Base-by-base conservation (phyloP, 2,888 invertebrate genomes). In the Agrotis ipsilon region DNA sequence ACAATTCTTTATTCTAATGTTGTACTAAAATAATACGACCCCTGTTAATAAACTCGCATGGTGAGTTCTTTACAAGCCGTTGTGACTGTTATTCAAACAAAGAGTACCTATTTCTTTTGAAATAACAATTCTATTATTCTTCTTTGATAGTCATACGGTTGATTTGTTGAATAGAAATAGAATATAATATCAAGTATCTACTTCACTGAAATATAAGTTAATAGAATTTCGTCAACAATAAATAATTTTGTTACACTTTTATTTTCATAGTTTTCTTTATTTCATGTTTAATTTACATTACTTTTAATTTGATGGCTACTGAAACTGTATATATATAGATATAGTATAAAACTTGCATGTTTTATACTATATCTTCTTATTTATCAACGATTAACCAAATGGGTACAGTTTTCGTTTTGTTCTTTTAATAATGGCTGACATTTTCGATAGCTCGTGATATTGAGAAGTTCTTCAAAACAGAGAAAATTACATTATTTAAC, bases 1-100 rank as follows among this genome's bases (percentile, higher is more conserved):
- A 74, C 16, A 46, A 48, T 58, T 61, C 27, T 46, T 61, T 45
- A 68, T 76, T 51, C 39, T 19, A 52, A 75, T 45, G 51, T 45
- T 48, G 19, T 62, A 75, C 71, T 62, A 75, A 75, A 75, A 77
- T 70, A 70, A 70, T 48, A 75, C 51, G 77, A 43, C 57, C 49
- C 48, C 70, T 43, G 16, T 48, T 62, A 77, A 52, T 51, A 76
- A 16, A 46, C 48, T 61, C 24, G 27, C 45, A 57, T 75, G 55
- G 43, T 16, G 58, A 74, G 46, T 58, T 43, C 65, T 58, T 52
- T 46, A 74, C 27, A 46, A 27, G 21, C 39, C 27, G 27, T 13
- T 27, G n/a, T 52, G 66, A 52, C 54, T 68, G 46, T 62, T 77
- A 62, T 62, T 75, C 52, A 62, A 77, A 24, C 32, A 61, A 61